phyloP scores from a whole-genome alignment of 2,113 vertebrate species.

The Crotalus tigris region DNA sequence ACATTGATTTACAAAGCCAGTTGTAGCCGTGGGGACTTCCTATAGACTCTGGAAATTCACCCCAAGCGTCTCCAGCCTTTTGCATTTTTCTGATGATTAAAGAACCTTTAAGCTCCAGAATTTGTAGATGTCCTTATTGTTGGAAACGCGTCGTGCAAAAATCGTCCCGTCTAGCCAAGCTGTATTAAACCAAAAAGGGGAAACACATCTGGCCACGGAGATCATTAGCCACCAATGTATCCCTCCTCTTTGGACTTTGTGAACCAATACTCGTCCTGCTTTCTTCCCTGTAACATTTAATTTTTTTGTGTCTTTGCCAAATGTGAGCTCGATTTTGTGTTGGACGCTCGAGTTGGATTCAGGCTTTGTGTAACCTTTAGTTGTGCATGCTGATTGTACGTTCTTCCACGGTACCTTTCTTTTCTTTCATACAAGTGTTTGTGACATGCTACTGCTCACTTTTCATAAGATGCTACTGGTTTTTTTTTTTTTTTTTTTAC shows the following conservation, averaged over 20 bases:
- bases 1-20: constrained; percentile 55
- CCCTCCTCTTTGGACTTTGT: constrained; percentile 63
- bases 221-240: constrained; percentile 58
- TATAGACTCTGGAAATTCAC: constrained; percentile 62
- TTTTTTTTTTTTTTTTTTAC: constrained; percentile 58
- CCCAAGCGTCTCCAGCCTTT: constrained; percentile 46
- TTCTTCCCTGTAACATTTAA: constrained; percentile 56
- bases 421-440: constrained; percentile 69
- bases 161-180: constrained; percentile 54
- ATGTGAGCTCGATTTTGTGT: constrained; percentile 50
- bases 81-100: constrained; percentile 46
- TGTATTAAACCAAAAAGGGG: constrained; percentile 53
- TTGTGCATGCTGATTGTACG: constrained; percentile 70
- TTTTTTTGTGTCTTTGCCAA: constrained; percentile 61
- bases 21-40: constrained; percentile 68
- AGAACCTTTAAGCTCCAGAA: constrained; percentile 30
- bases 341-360: constrained; percentile 59
- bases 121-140: constrained; percentile 41
- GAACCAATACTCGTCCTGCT: constrained; percentile 50
- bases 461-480: constrained; percentile 63
- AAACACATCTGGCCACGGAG: constrained; percentile 53
- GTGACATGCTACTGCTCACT: constrained; percentile 66
- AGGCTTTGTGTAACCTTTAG: constrained; percentile 49
- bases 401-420: constrained; percentile 55
- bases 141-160: constrained; percentile 47